Evolutionary conservation across 2,113 vertebrate species (phyloP).

Genomic region (Bucco capensis): DNA sequence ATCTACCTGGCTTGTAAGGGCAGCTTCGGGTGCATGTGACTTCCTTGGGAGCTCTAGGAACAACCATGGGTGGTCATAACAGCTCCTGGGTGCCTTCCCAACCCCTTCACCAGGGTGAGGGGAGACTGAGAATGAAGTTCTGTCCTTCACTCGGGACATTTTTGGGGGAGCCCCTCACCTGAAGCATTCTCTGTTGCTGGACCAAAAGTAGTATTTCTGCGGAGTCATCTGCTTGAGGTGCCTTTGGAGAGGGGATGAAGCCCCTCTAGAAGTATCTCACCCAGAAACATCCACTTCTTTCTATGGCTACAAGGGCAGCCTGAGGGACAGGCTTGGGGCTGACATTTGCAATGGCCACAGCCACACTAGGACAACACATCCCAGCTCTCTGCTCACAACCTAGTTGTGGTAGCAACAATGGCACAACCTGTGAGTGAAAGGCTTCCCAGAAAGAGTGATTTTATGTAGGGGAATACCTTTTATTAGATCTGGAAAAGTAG

Average conservation of each 20-base stretch:
- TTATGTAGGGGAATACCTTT: not conserved
- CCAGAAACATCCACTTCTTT: not conserved
- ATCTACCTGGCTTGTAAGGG: not conserved
- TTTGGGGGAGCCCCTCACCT: not conserved
- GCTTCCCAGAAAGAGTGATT: fast-evolving
- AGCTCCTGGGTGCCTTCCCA: not conserved
- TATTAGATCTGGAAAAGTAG: not conserved
- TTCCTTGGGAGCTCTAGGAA: not conserved
- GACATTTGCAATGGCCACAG: not conserved
- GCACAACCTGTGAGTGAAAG: fast-evolving
- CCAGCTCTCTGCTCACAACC: not conserved
- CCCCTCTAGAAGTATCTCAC: too few species aligned
- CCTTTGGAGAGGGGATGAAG: not conserved
- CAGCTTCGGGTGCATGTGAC: not conserved
- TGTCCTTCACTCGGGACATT: too few species aligned
- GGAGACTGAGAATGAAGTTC: not conserved
- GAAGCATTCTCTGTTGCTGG: not conserved
- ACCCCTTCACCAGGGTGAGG: not conserved
- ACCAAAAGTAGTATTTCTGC: not conserved
- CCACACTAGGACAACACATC: not conserved
- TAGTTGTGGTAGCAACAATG: fast-evolving
- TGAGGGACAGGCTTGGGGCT: fast-evolving
- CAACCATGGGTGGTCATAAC: not conserved
- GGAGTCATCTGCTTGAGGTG: not conserved
- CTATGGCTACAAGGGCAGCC: not conserved